Conservation (phyloP, 2,888 invertebrate genomes). For the Reticulitermes lucifugus region DNA sequence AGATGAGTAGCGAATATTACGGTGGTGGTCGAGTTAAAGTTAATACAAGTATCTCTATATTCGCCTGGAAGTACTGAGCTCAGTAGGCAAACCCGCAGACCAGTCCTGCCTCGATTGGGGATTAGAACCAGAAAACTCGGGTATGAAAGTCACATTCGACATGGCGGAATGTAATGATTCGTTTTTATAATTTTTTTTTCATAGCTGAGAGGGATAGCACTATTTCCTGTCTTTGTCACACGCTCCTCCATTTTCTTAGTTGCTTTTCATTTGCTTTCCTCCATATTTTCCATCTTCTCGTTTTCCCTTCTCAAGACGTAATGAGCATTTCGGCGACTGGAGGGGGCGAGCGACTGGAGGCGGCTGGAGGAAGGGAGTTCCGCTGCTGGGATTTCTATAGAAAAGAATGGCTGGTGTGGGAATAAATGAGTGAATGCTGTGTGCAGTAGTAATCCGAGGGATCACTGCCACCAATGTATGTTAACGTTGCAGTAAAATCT, state of each 20-base stretch:
- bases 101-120: too few species aligned
- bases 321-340: constrained; percentile 17
- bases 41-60: too few species aligned
- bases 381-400: constrained; percentile 10
- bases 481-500: background rate
- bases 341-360: background rate
- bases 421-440: constrained; percentile 27
- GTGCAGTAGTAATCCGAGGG: constrained; percentile 19
- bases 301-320: constrained; percentile 30
- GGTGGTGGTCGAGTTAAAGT: too few species aligned
- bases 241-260: constrained; percentile 11
- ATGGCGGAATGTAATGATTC: too few species aligned
- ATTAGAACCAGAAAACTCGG: too few species aligned
- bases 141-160: too few species aligned
- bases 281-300: constrained; percentile 36
- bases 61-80: too few species aligned
- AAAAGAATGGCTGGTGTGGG: background rate
- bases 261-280: constrained; percentile 40
- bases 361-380: background rate
- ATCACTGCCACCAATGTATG: background rate
- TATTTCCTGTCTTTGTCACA: background rate
- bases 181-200: too few species aligned
- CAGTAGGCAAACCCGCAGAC: too few species aligned
- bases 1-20: too few species aligned
- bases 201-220: background rate